Evolutionary conservation across 2,888 invertebrate genomes (phyloP).

Genomic region (Lasioglossum villosulum): DNA sequence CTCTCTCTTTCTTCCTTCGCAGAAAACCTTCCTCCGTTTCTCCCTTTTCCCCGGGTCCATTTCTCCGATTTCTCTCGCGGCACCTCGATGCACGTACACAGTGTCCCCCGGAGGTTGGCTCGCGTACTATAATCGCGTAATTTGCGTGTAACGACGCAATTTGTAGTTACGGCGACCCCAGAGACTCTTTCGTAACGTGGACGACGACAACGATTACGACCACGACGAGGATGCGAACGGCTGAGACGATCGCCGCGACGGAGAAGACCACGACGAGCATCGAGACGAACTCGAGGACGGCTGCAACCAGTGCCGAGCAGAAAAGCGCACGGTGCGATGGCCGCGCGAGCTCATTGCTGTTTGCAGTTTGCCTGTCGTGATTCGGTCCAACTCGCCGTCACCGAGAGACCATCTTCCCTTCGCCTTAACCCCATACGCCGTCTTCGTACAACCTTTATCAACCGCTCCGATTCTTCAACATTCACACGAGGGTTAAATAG

Average conservation of each 20-base stretch:
- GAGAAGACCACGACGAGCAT: background rate
- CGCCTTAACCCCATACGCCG: background rate
- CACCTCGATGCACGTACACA: constrained; percentile 44
- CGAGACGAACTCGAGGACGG: background rate
- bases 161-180: constrained; percentile 78
- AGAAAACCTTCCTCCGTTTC: constrained; percentile 8
- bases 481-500: too few species aligned
- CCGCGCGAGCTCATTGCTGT: background rate
- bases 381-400: background rate
- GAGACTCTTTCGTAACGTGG: constrained; percentile 58
- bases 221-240: constrained; percentile 32
- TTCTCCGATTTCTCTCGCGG: constrained; percentile 50
- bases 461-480: background rate
- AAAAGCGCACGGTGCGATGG: background rate
- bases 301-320: background rate
- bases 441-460: background rate
- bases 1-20: constrained; percentile 13
- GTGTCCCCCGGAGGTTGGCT: constrained; percentile 60
- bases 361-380: background rate
- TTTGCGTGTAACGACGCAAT: constrained; percentile 82
- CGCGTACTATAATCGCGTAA: constrained; percentile 78
- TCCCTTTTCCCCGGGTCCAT: constrained; percentile 36
- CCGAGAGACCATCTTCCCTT: background rate
- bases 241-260: background rate
- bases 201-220: constrained; percentile 36